Evolutionary conservation across 2,888 invertebrate genomes (phyloP).

Genomic region (Chrysolina oricalcia): DNA sequence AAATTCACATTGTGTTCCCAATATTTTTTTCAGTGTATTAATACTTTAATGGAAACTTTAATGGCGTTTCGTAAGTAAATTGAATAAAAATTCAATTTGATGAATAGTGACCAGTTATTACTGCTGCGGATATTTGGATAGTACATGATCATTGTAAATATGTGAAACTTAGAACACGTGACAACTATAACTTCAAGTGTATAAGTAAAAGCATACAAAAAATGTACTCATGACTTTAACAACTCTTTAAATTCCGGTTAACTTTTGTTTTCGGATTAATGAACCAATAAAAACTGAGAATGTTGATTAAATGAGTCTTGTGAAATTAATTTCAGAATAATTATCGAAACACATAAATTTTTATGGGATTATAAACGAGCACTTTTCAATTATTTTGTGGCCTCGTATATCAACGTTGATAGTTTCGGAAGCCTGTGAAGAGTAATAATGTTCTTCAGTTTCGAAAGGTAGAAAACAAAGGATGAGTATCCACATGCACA

Average conservation of each 20-base stretch:
- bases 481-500: too few species aligned
- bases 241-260: constrained; percentile 15
- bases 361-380: constrained; percentile 21
- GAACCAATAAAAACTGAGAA: constrained; percentile 15
- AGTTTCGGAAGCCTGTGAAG: constrained; percentile 15
- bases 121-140: too few species aligned
- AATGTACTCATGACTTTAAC: constrained; percentile 8
- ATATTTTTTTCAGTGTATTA: too few species aligned
- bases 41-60: too few species aligned
- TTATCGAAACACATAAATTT: constrained; percentile 16
- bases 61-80: too few species aligned
- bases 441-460: neutral
- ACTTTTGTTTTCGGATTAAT: constrained; percentile 25
- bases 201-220: neutral
- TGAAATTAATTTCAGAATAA: constrained; percentile 22
- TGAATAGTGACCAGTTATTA: too few species aligned
- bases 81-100: too few species aligned
- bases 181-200: neutral
- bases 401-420: constrained; percentile 16
- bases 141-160: neutral
- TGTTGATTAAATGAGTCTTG: constrained; percentile 25
- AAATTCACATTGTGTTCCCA: too few species aligned
- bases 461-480: neutral
- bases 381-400: constrained; percentile 14
- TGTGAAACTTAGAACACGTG: neutral